Evolutionary conservation across 2,797 vertebrate species (phyloP).

Genomic region (Adelosebastes latens): DNA sequence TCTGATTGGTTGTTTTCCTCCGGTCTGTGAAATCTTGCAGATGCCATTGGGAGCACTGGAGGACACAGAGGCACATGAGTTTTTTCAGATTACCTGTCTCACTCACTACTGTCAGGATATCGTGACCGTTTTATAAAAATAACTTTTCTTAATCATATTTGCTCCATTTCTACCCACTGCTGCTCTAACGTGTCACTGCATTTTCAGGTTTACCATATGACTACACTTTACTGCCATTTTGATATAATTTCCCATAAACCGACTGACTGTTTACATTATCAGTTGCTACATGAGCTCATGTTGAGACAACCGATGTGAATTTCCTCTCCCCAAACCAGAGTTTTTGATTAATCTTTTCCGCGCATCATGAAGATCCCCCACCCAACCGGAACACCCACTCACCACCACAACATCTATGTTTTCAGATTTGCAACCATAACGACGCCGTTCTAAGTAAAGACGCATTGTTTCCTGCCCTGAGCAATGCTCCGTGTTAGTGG

Average conservation of each 20-base stretch:
- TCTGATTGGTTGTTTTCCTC: too few species aligned
- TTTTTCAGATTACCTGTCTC: too few species aligned
- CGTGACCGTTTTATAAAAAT: too few species aligned
- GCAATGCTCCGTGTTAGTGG: neutral
- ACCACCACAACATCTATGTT: neutral
- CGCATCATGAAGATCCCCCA: conserved; percentile 45
- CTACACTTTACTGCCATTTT: neutral
- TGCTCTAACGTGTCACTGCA: too few species aligned
- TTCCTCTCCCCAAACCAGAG: neutral
- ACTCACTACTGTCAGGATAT: too few species aligned
- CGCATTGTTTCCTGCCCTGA: conserved; percentile 6
- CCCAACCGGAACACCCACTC: conserved; percentile 10
- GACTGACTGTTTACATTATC: neutral
- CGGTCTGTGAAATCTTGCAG: neutral
- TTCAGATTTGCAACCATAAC: neutral
- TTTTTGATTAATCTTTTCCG: conserved; percentile 25
- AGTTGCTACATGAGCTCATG: neutral
- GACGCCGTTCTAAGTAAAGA: neutral
- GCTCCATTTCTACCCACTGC: too few species aligned
- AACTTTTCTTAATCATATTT: too few species aligned
- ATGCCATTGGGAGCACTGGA: too few species aligned
- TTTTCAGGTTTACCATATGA: neutral
- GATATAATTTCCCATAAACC: neutral
- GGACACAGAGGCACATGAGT: too few species aligned
- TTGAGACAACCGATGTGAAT: neutral